Evolutionary conservation across 2,797 vertebrate species (phyloP), one percentile per base, ranked within the genome.

Genomic region (Kryptolebias ocellatus): DNA sequence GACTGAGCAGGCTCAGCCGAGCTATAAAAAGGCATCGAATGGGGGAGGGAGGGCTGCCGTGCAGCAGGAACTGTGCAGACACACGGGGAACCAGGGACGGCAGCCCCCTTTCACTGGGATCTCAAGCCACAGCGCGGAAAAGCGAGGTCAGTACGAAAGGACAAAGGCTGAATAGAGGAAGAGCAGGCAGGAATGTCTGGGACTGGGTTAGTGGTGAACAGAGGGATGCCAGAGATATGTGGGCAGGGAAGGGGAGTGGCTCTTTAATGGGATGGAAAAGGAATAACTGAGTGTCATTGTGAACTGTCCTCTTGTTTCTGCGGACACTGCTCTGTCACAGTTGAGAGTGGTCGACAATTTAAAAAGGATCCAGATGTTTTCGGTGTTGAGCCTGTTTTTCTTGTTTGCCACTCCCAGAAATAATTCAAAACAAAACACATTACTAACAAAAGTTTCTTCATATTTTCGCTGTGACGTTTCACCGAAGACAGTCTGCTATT

Each of bases 111-210:
- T 81, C 84, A 89, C 84, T 87, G 89, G 85, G 89, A 92, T 84
- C 89, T 81, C 78, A 77, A 86, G 78, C 86, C 83, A 76, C 89
- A 76, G 62, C 74, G 44, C 52, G 51, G 66, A 69, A 20, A 50
- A 84, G 84, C 92, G 87, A 95, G 94, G 94, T 95, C 91, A 94
- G 94, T 95, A 92, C 84, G 5, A 74, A 86, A 92, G 87, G 87
- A 91, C 85, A 85, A 84, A 72, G 79, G 61, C 70, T 80, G 63
- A 29, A 54, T 46, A 72, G 80, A 80, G 73, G 59, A 78, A 20
- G 54, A 57, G 52, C 28, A 8, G 53, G 62, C 70, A 78, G 60
- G 71, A 73, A 70, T 51, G 53, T 57, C 64, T 65, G 71, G 24
- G 50, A 53, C 14, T 14, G 51, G 57, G 60, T 53, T 37, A 54